Evolutionary conservation across 2,113 vertebrate species (phyloP), one percentile per base, ranked within the genome.

Genomic region (Siniperca chuatsi): DNA sequence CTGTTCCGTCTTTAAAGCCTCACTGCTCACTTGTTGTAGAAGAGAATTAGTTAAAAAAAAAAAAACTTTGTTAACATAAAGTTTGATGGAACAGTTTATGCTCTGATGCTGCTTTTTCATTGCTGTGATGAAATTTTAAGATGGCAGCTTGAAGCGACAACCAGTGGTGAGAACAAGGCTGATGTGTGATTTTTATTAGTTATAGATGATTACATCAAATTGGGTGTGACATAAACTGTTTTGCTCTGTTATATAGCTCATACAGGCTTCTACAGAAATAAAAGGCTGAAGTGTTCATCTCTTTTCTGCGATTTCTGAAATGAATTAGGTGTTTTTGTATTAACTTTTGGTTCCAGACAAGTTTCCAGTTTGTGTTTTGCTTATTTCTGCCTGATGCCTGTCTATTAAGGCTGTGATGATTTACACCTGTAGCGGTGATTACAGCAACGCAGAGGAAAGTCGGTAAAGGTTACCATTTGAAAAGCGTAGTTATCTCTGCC

Each of bases 381-480:
- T 57, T 29, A 18, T 62, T 25, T 64, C 37, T 75, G 18, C 4
- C 1, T n/a, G 12, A 11, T 16, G 44, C 54, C 23, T 1, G 7
- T 55, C 13, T 44, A 2, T 75, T 81, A 29, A 23, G 18, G 44
- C 54, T 40, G 35, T 13, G 61, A 50, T 54, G 69, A 78, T 83
- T 76, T 77, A 40, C 46, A 69, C 68, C 75, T 61, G 44, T 58
- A 81, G 70, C 71, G 29, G 67, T 13, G 60, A 87, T 84, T 42
- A 78, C 46, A 65, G 77, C 42, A 7, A 12, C 21, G 4, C 54
- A n/a, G 74, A 74, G 44, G 18, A 57, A 77, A 64, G 80, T 25
- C 48, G 50, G 52, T 55, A 88, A 82, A 79, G 74, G 83, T 84
- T 55, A 46, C 20, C 1, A 12, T 78, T 75, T 69, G 16, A 82